phyloP scores from a whole-genome alignment of 35 echinoderm and acorn worm species.

The Hemicentrotus pulcherrimus region DNA sequence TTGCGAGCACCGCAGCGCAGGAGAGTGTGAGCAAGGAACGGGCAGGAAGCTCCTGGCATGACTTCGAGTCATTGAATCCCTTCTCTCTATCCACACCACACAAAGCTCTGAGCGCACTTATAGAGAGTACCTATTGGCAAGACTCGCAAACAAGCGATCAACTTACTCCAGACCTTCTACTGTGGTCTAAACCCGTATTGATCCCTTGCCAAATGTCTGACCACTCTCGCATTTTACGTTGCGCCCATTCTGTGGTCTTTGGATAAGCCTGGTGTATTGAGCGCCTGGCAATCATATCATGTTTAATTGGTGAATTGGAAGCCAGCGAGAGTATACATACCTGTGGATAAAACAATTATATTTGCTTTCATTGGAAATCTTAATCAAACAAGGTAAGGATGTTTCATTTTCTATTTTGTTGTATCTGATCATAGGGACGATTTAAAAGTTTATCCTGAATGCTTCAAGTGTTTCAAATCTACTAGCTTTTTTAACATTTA shows the following conservation, averaged over 20 bases:
- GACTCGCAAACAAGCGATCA: not conserved
- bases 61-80: constrained; percentile 8
- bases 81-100: not conserved
- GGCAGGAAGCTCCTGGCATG: constrained; percentile 1
- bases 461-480: too few species aligned
- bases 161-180: not conserved
- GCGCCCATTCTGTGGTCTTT: not conserved
- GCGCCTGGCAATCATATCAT: not conserved
- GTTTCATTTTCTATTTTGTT: not conserved
- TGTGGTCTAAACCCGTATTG: not conserved
- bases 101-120: not conserved
- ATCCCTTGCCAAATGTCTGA: not conserved
- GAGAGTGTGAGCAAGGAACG: not conserved
- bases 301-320: not conserved
- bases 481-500: too few species aligned
- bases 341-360: not conserved
- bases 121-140: not conserved
- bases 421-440: not conserved
- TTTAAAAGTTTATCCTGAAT: too few species aligned
- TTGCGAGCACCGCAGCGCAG: not conserved
- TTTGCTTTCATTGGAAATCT: not conserved
- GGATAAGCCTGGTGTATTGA: not conserved
- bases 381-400: not conserved
- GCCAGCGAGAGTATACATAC: not conserved
- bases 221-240: not conserved